phyloP scores from a whole-genome alignment of 1,140 invertebrate species.

The Dreissena polymorpha region DNA sequence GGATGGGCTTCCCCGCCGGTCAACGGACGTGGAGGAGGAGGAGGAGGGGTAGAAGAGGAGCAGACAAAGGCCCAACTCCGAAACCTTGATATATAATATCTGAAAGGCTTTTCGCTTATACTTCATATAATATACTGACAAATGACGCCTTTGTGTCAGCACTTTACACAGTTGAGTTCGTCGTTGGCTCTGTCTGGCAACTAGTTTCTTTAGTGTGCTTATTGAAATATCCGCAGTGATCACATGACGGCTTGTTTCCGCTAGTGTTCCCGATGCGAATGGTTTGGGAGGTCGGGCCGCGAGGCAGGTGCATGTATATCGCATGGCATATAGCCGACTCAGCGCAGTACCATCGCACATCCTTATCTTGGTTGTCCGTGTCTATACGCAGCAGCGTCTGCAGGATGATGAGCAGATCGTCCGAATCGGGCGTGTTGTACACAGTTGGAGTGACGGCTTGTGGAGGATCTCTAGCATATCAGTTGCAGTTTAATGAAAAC shows the following conservation, averaged over 20 bases:
- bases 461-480: no score
- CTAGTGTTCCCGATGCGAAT: neutral
- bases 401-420: constrained; percentile 93
- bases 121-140: constrained; percentile 28
- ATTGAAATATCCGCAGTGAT: constrained; percentile 36
- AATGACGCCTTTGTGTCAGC: constrained; percentile 31
- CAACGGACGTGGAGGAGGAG: constrained; percentile 4
- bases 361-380: constrained; percentile 86
- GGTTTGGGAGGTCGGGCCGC: neutral
- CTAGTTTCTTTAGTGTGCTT: neutral
- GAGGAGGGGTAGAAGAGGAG: neutral
- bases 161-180: neutral
- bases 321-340: constrained; percentile 51
- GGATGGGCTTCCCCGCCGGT: constrained; percentile 8
- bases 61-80: neutral
- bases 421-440: constrained; percentile 95
- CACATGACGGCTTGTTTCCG: constrained; percentile 27
- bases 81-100: neutral
- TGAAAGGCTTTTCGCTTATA: constrained; percentile 19
- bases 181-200: neutral
- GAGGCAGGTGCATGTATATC: constrained; percentile 45
- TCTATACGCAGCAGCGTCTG: constrained; percentile 95
- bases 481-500: no score
- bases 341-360: constrained; percentile 52
- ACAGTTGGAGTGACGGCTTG: no score